Percentiles rank a stretch among this genome's conserved stretches.
Conservation (phyloP, 2,797 vertebrate genomes). For the Buceros bicornis region DNA sequence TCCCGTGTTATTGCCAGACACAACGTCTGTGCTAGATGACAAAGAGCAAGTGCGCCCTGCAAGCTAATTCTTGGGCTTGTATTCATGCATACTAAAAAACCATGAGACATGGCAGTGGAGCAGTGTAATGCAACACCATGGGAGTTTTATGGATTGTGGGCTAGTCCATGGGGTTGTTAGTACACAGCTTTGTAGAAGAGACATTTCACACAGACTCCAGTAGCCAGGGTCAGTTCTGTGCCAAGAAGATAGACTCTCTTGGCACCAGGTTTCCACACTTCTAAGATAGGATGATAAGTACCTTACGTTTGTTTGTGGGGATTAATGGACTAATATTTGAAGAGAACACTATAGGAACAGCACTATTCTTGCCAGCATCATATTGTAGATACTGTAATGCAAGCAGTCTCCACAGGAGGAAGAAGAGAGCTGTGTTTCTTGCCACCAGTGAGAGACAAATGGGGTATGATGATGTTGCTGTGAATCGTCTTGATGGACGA, state of each 20-base stretch:
- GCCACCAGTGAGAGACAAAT: not conserved
- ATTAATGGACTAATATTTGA: not conserved
- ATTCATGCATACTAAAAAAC: conserved; percentile 19
- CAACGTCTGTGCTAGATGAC: conserved; percentile 30
- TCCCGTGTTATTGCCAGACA: not conserved
- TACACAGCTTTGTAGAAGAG: not conserved
- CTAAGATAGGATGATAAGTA: not conserved
- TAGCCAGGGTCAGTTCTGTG: not conserved
- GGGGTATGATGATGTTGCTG: not conserved
- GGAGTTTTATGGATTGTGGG: not conserved
- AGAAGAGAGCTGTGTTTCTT: not conserved
- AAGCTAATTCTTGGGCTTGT: conserved; percentile 27
- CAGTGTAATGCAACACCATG: not conserved
- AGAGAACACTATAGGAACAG: not conserved
- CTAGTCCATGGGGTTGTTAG: not conserved
- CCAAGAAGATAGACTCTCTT: not conserved
- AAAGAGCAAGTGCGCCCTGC: conserved; percentile 36
- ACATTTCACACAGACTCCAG: not conserved
- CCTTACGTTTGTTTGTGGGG: not conserved
- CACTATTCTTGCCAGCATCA: not conserved
- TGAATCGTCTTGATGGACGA: conserved; percentile 12
- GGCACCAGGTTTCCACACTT: not conserved
- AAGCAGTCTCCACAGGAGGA: not conserved
- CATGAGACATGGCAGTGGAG: not conserved
- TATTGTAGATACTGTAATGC: not conserved